Conservation (phyloP, 2,113 vertebrate species). For the Verasper variegatus region DNA sequence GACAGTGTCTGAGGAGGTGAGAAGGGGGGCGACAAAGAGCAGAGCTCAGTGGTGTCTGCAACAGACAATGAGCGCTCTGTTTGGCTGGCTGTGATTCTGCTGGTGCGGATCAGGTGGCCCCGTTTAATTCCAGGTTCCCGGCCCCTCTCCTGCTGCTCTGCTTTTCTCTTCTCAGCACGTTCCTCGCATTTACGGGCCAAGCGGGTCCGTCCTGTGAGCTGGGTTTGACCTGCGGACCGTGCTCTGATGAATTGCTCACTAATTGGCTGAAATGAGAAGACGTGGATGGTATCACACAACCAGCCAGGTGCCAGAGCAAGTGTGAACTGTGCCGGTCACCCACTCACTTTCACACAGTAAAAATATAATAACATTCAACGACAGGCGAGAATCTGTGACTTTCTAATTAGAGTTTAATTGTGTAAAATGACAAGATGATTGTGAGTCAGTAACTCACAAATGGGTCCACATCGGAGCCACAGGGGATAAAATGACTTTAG, state of each 20-base stretch:
- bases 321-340: slow-evolving; percentile 1
- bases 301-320: slow-evolving; percentile 15
- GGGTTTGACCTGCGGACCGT: slow-evolving; percentile 29
- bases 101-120: slow-evolving; percentile 85
- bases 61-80: slow-evolving; percentile 95
- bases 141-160: slow-evolving; percentile 80
- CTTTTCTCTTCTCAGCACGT: slow-evolving; percentile 77
- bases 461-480: not conserved
- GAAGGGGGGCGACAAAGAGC: slow-evolving; percentile 91
- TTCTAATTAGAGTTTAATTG: not conserved
- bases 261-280: slow-evolving; percentile 64
- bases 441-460: not conserved
- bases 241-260: slow-evolving; percentile 57
- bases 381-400: not conserved
- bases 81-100: slow-evolving; percentile 65
- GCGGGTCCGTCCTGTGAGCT: slow-evolving; percentile 30
- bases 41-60: slow-evolving; percentile 85
- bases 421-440: slow-evolving; percentile 14
- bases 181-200: slow-evolving; percentile 59
- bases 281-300: slow-evolving; percentile 21
- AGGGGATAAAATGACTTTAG: not conserved
- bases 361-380: slow-evolving; percentile 6
- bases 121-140: slow-evolving; percentile 88
- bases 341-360: not conserved
- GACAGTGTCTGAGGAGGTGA: slow-evolving; percentile 73